Evolutionary conservation across 2,888 invertebrate species (phyloP).

Genomic region (Nephrotoma guestfalica): DNA sequence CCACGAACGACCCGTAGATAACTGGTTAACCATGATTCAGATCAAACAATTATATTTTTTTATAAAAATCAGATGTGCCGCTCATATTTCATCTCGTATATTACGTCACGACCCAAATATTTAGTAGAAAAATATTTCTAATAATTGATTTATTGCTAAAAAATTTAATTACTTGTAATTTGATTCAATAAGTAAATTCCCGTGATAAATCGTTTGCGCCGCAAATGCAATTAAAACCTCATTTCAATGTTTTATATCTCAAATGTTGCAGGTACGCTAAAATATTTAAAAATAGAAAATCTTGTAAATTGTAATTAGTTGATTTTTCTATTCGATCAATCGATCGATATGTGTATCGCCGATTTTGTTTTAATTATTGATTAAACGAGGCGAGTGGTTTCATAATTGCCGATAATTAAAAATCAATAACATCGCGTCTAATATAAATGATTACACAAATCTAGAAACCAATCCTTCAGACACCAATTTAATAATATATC

Average conservation of each 20-base stretch:
- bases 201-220: not conserved
- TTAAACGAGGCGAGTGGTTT: not conserved
- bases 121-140: not conserved
- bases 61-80: not conserved
- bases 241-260: not conserved
- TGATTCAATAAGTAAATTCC: not conserved
- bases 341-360: not conserved
- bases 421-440: not conserved
- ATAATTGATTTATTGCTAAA: not conserved
- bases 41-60: not conserved
- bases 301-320: not conserved
- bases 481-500: too few relatives aligned
- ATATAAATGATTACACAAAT: not conserved
- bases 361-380: not conserved
- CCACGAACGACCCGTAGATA: not conserved
- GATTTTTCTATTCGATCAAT: not conserved
- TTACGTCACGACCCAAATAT: not conserved
- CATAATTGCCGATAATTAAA: not conserved
- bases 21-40: not conserved
- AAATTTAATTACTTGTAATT: not conserved
- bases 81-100: not conserved
- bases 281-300: not conserved
- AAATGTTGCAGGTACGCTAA: not conserved
- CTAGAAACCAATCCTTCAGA: not conserved
- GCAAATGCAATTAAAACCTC: not conserved